phyloP scores from a whole-genome alignment of 2,113 vertebrate genomes.

The Morone chrysops region DNA sequence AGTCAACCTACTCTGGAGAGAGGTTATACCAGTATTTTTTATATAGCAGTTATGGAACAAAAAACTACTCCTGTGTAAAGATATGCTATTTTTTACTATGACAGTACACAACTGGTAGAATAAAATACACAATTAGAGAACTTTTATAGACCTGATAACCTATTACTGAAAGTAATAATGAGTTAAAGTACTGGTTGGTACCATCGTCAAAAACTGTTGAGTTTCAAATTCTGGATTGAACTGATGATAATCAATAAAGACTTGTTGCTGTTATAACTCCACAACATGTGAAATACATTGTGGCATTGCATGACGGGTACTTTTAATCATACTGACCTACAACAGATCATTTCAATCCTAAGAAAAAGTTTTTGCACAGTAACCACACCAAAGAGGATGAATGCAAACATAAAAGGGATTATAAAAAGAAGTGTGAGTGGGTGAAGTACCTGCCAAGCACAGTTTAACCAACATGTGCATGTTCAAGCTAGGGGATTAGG shows the following conservation, averaged over 20 bases:
- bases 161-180: background rate
- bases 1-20: background rate
- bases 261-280: background rate
- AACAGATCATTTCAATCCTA: constrained; percentile 2
- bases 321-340: constrained; percentile 1
- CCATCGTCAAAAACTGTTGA: background rate
- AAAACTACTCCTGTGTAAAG: too few relatives aligned
- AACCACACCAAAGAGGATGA: constrained; percentile 48
- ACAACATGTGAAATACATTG: background rate
- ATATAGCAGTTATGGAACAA: too few relatives aligned
- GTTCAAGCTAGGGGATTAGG: constrained; percentile 51
- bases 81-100: too few relatives aligned
- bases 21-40: too few relatives aligned
- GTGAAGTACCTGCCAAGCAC: constrained; percentile 52
- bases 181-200: background rate
- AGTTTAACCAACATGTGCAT: constrained; percentile 58
- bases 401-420: constrained; percentile 43
- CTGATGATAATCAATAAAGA: background rate
- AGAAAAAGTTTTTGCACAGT: constrained; percentile 21
- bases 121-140: too few relatives aligned
- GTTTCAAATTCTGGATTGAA: background rate
- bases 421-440: constrained; percentile 46
- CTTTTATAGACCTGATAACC: too few relatives aligned
- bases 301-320: background rate
- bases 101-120: too few relatives aligned